These are phyloP conservation scores for Drosophila busckii DNA, from an alignment of 1,140 invertebrate genomes.

Conservation along the genomic window DNA sequence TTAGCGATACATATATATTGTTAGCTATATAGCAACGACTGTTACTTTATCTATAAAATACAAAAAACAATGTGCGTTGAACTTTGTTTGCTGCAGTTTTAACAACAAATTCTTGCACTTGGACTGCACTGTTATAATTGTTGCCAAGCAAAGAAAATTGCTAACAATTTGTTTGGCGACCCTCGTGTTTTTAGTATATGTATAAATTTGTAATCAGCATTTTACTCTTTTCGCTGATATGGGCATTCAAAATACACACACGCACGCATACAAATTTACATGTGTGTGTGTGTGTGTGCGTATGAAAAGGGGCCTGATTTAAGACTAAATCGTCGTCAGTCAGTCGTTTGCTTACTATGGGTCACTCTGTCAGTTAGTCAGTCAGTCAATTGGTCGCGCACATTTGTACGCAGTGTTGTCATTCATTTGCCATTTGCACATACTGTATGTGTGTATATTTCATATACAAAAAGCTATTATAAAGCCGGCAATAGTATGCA, in stretches of 20 bases:
- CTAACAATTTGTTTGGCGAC: not conserved
- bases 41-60: slow-evolving; percentile 57
- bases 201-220: slow-evolving; percentile 71
- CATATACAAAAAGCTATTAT: slow-evolving; percentile 25
- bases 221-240: slow-evolving; percentile 63
- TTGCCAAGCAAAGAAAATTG: too few species aligned
- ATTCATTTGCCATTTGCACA: slow-evolving; percentile 67
- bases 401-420: slow-evolving; percentile 59
- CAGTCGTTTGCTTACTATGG: slow-evolving; percentile 8
- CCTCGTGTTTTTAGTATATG: slow-evolving; percentile 35
- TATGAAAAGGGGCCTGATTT: slow-evolving; percentile 72
- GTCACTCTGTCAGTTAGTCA: slow-evolving; percentile 9
- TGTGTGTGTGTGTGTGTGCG: slow-evolving; percentile 46
- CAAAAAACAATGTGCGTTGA: too few species aligned
- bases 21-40: slow-evolving; percentile 52
- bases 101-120: too few species aligned
- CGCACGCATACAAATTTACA: slow-evolving; percentile 14
- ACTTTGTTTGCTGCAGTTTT: too few species aligned
- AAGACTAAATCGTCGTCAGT: slow-evolving; percentile 62
- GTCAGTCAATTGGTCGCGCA: slow-evolving; percentile 32
- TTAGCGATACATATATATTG: slow-evolving; percentile 30
- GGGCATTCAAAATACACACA: slow-evolving; percentile 61
- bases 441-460: slow-evolving; percentile 4
- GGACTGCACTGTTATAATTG: too few species aligned
- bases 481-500: slow-evolving; percentile 47